Percentiles rank a stretch among this genome's conserved stretches.
phyloP scores from a whole-genome alignment of 2,113 vertebrate genomes.

The Capreolus pygargus region DNA sequence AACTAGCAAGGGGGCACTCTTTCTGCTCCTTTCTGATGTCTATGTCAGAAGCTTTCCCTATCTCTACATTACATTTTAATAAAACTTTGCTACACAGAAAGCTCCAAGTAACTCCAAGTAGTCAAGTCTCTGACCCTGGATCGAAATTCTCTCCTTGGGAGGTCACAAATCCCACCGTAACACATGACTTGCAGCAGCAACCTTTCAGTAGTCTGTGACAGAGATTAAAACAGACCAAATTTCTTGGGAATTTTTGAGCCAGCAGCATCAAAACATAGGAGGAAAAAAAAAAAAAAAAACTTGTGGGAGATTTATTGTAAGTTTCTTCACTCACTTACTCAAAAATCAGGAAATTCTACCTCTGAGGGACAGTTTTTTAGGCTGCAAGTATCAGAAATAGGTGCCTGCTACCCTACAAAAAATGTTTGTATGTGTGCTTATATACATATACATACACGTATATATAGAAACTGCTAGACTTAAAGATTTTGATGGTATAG shows the following conservation, averaged over 20 bases:
- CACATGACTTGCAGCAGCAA: neutral
- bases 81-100: neutral
- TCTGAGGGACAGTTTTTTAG: neutral
- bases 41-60: neutral
- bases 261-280: neutral
- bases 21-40: neutral
- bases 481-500: neutral
- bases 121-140: neutral
- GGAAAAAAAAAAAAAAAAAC: neutral
- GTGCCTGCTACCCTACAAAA: neutral
- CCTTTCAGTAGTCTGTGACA: neutral
- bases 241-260: neutral
- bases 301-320: neutral
- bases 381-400: neutral
- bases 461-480: neutral
- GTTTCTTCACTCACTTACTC: neutral
- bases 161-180: neutral
- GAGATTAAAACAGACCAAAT: neutral
- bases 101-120: neutral
- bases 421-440: neutral
- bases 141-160: neutral
- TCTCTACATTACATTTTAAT: neutral
- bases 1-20: neutral
- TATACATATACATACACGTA: neutral
- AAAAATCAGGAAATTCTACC: neutral